phyloP scores from a whole-genome alignment of 2,797 vertebrate species.

The Tokudaia muenninki region DNA sequence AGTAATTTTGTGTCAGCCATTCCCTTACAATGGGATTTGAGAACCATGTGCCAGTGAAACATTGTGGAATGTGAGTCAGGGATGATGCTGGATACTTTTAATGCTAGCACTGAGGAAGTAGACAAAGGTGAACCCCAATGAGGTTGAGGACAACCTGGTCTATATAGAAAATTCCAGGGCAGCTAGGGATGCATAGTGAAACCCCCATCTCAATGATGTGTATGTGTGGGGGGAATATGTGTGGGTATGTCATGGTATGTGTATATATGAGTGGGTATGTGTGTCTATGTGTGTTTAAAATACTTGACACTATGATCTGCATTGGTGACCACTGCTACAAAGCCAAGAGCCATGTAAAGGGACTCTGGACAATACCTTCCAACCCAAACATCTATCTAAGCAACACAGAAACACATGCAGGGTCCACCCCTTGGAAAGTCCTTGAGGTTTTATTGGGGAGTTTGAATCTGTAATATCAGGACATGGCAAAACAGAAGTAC shows the following conservation, averaged over 20 bases:
- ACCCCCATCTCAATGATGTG: not conserved
- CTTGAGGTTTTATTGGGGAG: not conserved
- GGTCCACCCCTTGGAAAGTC: not conserved
- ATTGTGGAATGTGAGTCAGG: not conserved
- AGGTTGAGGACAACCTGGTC: not conserved
- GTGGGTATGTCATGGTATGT: not conserved
- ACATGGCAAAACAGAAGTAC: not conserved
- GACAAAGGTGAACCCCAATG: not conserved
- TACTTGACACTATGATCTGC: not conserved
- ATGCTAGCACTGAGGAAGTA: not conserved
- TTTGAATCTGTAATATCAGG: not conserved
- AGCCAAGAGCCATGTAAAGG: not conserved
- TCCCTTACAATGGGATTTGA: not conserved
- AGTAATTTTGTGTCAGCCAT: not conserved
- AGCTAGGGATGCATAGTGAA: not conserved
- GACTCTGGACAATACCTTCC: too few species aligned
- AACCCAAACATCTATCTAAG: too few species aligned
- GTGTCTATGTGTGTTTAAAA: not conserved
- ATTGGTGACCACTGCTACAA: not conserved
- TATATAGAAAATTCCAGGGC: not conserved
- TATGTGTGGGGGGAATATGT: not conserved
- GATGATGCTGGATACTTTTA: not conserved
- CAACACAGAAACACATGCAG: not conserved
- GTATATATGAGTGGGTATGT: not conserved
- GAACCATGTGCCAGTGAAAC: not conserved